Evolutionary conservation across 1,140 invertebrate species (phyloP), one percentile per base, ranked within the genome.

Genomic region (Cylas formicarius): DNA sequence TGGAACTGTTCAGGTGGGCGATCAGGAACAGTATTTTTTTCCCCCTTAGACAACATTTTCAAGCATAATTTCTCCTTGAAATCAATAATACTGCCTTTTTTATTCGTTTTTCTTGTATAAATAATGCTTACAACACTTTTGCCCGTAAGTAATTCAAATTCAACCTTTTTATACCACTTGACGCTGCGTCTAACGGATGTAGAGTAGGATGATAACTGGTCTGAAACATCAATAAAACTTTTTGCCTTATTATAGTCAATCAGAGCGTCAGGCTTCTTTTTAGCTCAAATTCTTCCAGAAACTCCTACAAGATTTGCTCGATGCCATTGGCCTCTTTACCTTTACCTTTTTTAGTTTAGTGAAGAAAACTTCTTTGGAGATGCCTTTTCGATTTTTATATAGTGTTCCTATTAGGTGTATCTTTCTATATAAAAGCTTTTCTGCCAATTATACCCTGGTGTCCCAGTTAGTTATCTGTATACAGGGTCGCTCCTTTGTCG

Each of bases 381-480:
- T 47, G 9, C 44, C 18, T 51, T 45, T 53, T 36, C 62, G 29
- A 37, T 57, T 61, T 32, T 28, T 5, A 38, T 52, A 35, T 19
- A 65, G 23, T 23, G 63, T 65, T 10, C 61, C 66, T 19, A 62
- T 46, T 19, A 61, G 28, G 52, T 67, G 57, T 0, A 60, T 67
- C 3, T 64, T 52, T 20, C 55, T 57, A 5, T 42, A 1, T n/a
- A 64, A 46, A 14, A 72, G 51, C 41, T 59, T 52, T 27, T 63
- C 32, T 0, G 61, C 63, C 6, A 71, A 53, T 20, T 18, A 22
- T n/a, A 64, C 35, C 16, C 50, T 61, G 1, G 59, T 66, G 32
- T 70, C n/a, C n/a, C n/a, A n/a, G 68, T 33, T 52, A 71, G 50
- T 69, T 68, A 38, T 71, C 65, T 0, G 58, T 59, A 26, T 9